phyloP scores from a whole-genome alignment of 2,113 vertebrate species.

The Kobus ellipsiprymnus region DNA sequence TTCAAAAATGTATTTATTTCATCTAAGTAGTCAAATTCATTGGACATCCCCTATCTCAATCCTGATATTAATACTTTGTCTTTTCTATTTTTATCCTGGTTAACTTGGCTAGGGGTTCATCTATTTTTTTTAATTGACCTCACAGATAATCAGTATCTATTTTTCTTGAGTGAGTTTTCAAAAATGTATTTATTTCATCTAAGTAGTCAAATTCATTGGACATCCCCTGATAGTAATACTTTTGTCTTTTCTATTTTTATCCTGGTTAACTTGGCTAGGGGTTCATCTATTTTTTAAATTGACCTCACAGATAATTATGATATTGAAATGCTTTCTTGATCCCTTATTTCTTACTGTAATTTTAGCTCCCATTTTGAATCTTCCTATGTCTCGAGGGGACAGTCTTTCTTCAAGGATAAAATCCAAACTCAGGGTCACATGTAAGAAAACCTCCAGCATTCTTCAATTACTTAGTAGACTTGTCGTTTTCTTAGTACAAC shows the following conservation, averaged over 20 bases:
- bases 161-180: background rate
- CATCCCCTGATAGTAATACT: background rate
- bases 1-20: background rate
- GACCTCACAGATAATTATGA: background rate
- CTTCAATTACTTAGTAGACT: background rate
- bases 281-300: background rate
- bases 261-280: background rate
- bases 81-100: too few species aligned
- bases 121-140: too few species aligned
- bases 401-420: constrained; percentile 10
- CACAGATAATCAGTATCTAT: background rate
- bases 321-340: background rate
- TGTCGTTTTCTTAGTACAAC: background rate
- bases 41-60: background rate
- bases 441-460: background rate
- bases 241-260: background rate
- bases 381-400: background rate
- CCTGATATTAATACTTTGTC: background rate
- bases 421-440: background rate
- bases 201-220: background rate
- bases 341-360: background rate
- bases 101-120: too few species aligned
- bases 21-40: background rate
- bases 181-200: background rate
- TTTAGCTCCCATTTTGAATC: background rate